These are phyloP conservation scores for Poeciliopsis occidentalis DNA, from an alignment of 2,113 vertebrate species.

Conservation along the genomic window DNA sequence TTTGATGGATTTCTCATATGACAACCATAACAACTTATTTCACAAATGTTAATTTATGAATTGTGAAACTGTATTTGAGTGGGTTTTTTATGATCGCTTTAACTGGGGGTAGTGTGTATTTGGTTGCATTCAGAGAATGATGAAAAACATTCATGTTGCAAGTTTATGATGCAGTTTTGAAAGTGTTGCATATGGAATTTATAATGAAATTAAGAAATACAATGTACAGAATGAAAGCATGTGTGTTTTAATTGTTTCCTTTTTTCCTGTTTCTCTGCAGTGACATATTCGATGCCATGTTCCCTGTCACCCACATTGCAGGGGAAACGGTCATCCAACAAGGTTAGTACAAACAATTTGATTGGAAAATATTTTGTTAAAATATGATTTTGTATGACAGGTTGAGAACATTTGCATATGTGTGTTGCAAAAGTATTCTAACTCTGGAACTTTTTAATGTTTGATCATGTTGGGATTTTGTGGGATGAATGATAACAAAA, in stretches of 20 bases:
- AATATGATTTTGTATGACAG: not conserved
- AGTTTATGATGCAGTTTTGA: no score
- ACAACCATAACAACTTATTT: conserved; percentile 1
- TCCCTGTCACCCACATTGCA: conserved; percentile 95
- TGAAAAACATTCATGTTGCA: conserved; percentile 1
- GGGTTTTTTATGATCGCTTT: conserved; percentile 12
- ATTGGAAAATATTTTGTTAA: not conserved
- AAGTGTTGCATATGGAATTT: not conserved
- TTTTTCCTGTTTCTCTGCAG: conserved; percentile 75
- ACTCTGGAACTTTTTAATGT: not conserved
- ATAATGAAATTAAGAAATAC: not conserved
- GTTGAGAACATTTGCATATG: not conserved
- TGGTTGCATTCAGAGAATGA: conserved; percentile 21
- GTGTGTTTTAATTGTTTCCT: conserved; percentile 3
- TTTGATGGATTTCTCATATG: not conserved
- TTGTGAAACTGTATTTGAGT: not conserved
- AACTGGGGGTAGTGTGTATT: conserved; percentile 9
- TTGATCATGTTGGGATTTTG: not conserved
- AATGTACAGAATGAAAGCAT: conserved; percentile 1
- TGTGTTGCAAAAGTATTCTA: not conserved
- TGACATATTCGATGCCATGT: conserved; percentile 99
- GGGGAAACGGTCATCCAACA: conserved; percentile 97
- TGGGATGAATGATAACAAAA: not conserved
- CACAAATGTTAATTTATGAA: not conserved
- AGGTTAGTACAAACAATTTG: conserved; percentile 77